These are phyloP conservation scores for Halictus rubicundus DNA, from an alignment of 1,140 invertebrate genomes.

Conservation along the genomic window DNA sequence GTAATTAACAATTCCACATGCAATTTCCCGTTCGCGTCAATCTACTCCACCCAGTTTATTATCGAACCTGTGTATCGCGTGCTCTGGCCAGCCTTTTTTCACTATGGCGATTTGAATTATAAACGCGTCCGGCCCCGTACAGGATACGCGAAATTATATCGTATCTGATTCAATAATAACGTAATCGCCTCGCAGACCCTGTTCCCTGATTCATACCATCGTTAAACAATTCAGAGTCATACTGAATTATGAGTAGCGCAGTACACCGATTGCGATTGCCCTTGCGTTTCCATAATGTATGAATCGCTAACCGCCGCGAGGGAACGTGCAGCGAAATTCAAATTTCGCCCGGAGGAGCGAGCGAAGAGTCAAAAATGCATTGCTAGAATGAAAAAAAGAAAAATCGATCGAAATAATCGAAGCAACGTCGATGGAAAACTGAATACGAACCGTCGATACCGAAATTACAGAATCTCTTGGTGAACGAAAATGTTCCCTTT, in stretches of 20 bases:
- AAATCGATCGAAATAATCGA: too few species aligned
- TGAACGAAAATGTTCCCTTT: too few species aligned
- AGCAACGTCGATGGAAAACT: too few species aligned
- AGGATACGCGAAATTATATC: not conserved
- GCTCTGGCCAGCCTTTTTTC: conserved; percentile 42
- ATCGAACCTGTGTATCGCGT: conserved; percentile 47
- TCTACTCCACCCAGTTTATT: conserved; percentile 57
- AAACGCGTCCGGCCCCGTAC: not conserved
- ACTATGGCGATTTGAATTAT: conserved; percentile 15
- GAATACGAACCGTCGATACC: too few species aligned
- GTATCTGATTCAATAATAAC: conserved; percentile 32
- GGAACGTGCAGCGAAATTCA: too few species aligned
- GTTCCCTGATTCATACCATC: not conserved
- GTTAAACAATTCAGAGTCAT: not conserved
- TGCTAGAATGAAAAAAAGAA: too few species aligned
- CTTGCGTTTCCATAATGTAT: not conserved
- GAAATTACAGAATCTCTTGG: too few species aligned
- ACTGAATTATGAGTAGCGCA: not conserved
- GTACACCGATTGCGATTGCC: not conserved
- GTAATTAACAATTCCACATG: conserved; percentile 59
- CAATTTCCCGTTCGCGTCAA: conserved; percentile 48
- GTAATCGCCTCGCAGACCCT: not conserved
- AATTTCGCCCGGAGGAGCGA: not conserved
- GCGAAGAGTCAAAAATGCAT: too few species aligned
- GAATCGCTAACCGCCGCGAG: not conserved